Evolutionary conservation across 2,888 invertebrate genomes (phyloP).

Genomic region (Resseliella maxima): DNA sequence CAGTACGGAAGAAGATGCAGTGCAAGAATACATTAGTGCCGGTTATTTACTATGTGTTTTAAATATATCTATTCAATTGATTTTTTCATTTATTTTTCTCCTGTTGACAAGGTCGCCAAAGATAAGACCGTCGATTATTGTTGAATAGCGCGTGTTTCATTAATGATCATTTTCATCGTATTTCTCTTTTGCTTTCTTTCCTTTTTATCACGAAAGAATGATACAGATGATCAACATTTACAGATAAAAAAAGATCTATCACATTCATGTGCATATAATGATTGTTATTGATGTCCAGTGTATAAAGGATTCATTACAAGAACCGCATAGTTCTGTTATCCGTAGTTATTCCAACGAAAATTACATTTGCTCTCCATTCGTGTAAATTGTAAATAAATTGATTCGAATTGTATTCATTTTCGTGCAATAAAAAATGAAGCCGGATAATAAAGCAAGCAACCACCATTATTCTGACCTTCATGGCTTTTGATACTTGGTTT

Average conservation of each 20-base stretch:
- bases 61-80: conserved; percentile 19
- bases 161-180: not conserved
- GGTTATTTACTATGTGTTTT: conserved; percentile 1
- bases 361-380: not conserved
- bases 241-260: not conserved
- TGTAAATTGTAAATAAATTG: not conserved
- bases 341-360: not conserved
- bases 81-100: not conserved
- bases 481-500: conserved; percentile 29
- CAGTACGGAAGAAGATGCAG: not conserved
- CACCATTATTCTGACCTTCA: not conserved
- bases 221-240: not conserved
- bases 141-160: not conserved
- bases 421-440: not conserved
- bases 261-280: not conserved
- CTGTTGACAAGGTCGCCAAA: not conserved
- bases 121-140: not conserved
- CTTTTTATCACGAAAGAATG: not conserved
- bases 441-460: not conserved
- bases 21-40: not conserved
- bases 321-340: not conserved
- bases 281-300: not conserved
- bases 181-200: not conserved
- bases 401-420: not conserved
- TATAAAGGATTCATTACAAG: not conserved